Base-by-base conservation (phyloP, 2,888 invertebrate genomes). In the Machimus rusticus region DNA sequence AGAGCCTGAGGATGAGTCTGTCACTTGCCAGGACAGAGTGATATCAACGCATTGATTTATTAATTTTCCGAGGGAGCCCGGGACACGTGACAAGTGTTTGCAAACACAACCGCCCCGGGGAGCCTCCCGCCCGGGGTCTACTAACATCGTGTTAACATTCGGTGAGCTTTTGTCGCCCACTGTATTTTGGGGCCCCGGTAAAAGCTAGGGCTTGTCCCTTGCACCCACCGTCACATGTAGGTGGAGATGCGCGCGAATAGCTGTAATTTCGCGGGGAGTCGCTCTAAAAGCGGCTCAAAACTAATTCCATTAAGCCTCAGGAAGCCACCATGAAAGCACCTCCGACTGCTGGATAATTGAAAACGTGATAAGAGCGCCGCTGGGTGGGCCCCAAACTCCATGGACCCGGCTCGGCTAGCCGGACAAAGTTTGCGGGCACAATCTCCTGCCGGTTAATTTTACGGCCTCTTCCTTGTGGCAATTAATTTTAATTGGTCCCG, bases 71-170 rank as follows among this genome's bases (percentile, higher is more conserved):
- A 46, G 28, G 34, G 55, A 34, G 6, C 4, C 81, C 31, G 16
- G 51, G 46, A 55, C 81, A 81, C 55, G 81, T 81, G 81, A 81
- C 81, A 81, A 81, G 81, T 81, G 55, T 55, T 81, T 81, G 51
- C n/a, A 81, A 81, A 55, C 34, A 81, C 55, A 0, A 34, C 43
- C 19, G 14, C 79, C 5, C 31, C 23, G 51, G 81, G 81, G n/a
- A 43, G 9, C 31, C 43, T 37, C 19, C 23, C n/a, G 51, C 51
- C 19, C 51, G 51, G 51, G 19, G 23, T 3, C 39, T 28, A 43
- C 43, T 78, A 78, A 78, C 78, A 78, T 78, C 39, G 43, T 78
- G 78, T 78, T 78, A 46, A 78, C 78, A 78, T 78, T 46, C 78
- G 43, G 39, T 19, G 23, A n/a, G 37, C 43, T 78, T 34, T 78